Evolutionary conservation across 2,888 invertebrate genomes (phyloP), one percentile per base, ranked within the genome.

Genomic region (Cinara cedri): DNA sequence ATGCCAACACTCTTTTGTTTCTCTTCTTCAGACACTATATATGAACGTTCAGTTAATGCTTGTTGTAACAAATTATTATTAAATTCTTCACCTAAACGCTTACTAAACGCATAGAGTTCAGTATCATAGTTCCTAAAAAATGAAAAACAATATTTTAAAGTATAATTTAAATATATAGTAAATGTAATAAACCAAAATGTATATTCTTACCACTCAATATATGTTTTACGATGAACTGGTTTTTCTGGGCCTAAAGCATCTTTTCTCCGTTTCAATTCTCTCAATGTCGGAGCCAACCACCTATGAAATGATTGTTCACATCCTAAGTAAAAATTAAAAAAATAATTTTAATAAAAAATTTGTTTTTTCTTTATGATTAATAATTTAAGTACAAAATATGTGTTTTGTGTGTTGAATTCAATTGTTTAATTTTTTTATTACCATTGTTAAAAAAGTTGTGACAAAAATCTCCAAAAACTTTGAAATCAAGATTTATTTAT

Each of bases 51-150:
- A 57, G 91, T 92, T 81, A 98, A 91, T 1, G 96, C 96, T 84
- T 89, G 89, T 76, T 91, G 88, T 44, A 98, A 86, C 19, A 92
- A 85, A 24, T 89, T 87, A 0, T 88, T 86, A 81, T 94, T 88
- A 84, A 98, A 94, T 6, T 93, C 89, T 87, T 98, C 98, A 34
- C 91, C 90, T 19, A 97, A 87, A 42, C 98, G 88, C 84, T 92
- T 91, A 13, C 92, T 92, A 87, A 97, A 97, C 0, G 97, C 94
- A 87, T 88, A 96, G 3, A 97, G 82, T 87, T 86, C 86, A 13
- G 84, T 83, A 82, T 86, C 84, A 71, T 84, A 83, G 82, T 85
- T 85, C 83, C 86, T 87, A 74, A 68, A 82, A 83, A 82, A 75
- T 62, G 51, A 81, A 72, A 46, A 70, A 34, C 2, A 49, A 63